Evolutionary conservation across 2,797 vertebrate genomes (phyloP), one percentile per base, ranked within the genome.

Genomic region (Holocentrus rufus): DNA sequence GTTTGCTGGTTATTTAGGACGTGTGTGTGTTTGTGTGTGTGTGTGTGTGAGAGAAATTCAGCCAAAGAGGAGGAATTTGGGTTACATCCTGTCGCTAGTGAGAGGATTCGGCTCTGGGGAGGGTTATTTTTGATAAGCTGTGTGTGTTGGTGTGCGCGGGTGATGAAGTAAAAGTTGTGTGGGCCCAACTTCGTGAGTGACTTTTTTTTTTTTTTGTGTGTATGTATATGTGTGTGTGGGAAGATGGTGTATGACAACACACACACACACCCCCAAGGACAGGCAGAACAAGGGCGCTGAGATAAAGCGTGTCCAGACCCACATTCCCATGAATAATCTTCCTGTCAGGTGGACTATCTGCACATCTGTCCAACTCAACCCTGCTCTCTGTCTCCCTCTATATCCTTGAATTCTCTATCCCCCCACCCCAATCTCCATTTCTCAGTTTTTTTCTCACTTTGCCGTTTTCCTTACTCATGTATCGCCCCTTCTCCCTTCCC

Each of bases 41-140:
- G 74, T 64, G 68, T 31, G 44, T 58, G 65, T 36, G 56, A 6
- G 42, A 58, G 69, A 60, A 39, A 74, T 27, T 53, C 76, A 75
- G 68, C 61, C 68, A 68, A 55, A 25, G 56, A 83, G 59, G 44
- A 80, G 79, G 72, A 87, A 91, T 90, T 80, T 88, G 71, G 87
- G 90, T 92, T 90, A 87, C 79, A 80, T 90, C 82, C 87, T 84
- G 77, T 90, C 23, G 59, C 18, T 50, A 84, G 74, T 60, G 84
- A 82, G 68, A 81, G 79, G 76, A 84, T 82, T 77, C n/a, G 6
- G 74, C 89, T 85, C 83, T n/a, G 53, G 85, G 81, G 84, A 88
- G 72, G 76, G 84, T 84, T 88, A 82, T 92, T 88, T 91, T 91
- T 90, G 87, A 90, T 90, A 86, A 90, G 80, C 79, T 57, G 18